phyloP scores from a whole-genome alignment of 1,140 invertebrate genomes.

The Whitmania pigra region DNA sequence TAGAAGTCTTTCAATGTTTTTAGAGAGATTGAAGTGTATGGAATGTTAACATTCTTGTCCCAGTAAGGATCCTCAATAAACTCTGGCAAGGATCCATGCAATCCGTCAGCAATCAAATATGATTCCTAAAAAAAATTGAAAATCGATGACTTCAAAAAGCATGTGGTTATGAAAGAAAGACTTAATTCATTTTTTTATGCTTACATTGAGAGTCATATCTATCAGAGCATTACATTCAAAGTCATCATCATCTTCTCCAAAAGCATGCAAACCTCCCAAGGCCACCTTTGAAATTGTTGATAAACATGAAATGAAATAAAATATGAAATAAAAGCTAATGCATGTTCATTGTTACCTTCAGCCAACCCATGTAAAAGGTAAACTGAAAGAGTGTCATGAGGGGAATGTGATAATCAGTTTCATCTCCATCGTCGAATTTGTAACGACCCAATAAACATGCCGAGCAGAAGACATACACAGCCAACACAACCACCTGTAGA shows the following conservation, averaged over 20 bases:
- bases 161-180: neutral
- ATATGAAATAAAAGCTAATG: too few species aligned
- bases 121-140: neutral
- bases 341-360: constrained; percentile 49
- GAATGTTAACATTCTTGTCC: neutral
- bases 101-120: constrained; percentile 2
- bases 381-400: constrained; percentile 56
- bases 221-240: constrained; percentile 3
- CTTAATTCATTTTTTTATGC: neutral
- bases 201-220: constrained; percentile 2
- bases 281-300: neutral
- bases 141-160: neutral
- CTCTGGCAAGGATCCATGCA: neutral
- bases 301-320: too few species aligned
- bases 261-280: neutral
- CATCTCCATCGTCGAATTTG: constrained; percentile 57
- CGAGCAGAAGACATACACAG: constrained; percentile 77
- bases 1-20: constrained; percentile 9
- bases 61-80: neutral
- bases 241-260: constrained; percentile 11
- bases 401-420: constrained; percentile 49
- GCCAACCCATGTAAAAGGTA: constrained; percentile 76
- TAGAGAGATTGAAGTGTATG: neutral
- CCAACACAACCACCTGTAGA: constrained; percentile 70
- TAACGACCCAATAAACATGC: constrained; percentile 68